Percentiles rank a stretch among this genome's conserved stretches.
These are phyloP conservation scores for Cancer borealis DNA, from an alignment of 2,888 invertebrate genomes.

Conservation along the genomic window DNA sequence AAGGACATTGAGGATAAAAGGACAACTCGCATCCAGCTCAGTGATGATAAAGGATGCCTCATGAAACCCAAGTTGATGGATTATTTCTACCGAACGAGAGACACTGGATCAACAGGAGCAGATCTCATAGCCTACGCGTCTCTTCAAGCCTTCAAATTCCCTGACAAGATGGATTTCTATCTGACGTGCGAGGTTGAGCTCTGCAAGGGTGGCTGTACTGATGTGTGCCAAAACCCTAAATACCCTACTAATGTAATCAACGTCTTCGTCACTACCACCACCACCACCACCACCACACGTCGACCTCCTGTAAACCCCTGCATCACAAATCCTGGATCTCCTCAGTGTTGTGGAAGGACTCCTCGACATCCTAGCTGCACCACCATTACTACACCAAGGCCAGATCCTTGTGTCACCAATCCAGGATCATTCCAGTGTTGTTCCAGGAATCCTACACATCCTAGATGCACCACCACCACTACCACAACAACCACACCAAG, in stretches of 20 bases:
- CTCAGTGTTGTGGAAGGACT: slow-evolving; percentile 48
- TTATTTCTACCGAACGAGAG: slow-evolving; percentile 77
- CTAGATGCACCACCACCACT: slow-evolving; percentile 51
- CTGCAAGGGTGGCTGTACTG: slow-evolving; percentile 77
- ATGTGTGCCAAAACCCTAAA: slow-evolving; percentile 71
- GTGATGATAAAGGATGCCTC: slow-evolving; percentile 78
- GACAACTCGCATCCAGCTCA: slow-evolving; percentile 78
- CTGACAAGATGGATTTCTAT: slow-evolving; percentile 78
- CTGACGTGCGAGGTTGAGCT: slow-evolving; percentile 78
- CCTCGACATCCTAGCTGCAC: slow-evolving; percentile 54
- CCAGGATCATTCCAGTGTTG: slow-evolving; percentile 66
- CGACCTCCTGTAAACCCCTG: slow-evolving; percentile 44
- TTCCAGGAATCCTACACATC: slow-evolving; percentile 37
- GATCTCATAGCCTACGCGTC: slow-evolving; percentile 78
- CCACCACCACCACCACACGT: slow-evolving; percentile 8
- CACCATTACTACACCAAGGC: slow-evolving; percentile 51
- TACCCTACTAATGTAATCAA: slow-evolving; percentile 34
- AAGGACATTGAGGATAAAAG: slow-evolving; percentile 77
- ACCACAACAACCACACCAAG: slow-evolving; percentile 57
- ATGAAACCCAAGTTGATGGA: slow-evolving; percentile 78
- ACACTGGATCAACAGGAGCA: slow-evolving; percentile 78
- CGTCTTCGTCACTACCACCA: not conserved
- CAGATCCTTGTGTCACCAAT: slow-evolving; percentile 62
- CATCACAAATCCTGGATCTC: slow-evolving; percentile 54
- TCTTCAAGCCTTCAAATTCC: slow-evolving; percentile 78